Evolutionary conservation across 2,797 vertebrate genomes (phyloP).

Genomic region (Buceros bicornis): DNA sequence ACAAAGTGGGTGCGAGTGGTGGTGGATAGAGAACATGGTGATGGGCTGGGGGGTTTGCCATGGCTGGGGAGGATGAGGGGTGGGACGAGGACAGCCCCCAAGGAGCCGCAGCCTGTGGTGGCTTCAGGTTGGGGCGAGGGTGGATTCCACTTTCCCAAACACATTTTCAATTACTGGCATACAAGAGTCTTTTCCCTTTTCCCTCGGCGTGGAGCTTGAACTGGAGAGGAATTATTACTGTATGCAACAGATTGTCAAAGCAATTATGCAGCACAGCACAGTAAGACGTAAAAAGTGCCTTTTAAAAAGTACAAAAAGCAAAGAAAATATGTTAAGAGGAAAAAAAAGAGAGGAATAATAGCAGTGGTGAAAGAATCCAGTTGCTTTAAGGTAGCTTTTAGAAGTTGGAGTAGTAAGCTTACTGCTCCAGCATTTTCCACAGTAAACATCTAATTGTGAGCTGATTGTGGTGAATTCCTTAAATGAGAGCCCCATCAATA

Average conservation of each 20-base stretch:
- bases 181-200: not conserved
- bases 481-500: not conserved
- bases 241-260: not conserved
- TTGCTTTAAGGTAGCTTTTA: slow-evolving; percentile 42
- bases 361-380: not conserved
- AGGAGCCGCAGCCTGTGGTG: not conserved
- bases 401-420: not conserved
- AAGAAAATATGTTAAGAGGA: not conserved
- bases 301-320: not conserved
- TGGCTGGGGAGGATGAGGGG: not conserved
- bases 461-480: slow-evolving; percentile 36
- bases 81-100: not conserved
- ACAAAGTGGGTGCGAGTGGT: not conserved
- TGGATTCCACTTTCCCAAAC: not conserved
- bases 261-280: not conserved
- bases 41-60: not conserved
- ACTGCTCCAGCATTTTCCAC: not conserved
- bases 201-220: not conserved
- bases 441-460: slow-evolving; percentile 19
- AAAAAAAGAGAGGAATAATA: not conserved
- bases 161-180: not conserved
- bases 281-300: not conserved
- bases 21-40: too few species aligned
- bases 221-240: not conserved
- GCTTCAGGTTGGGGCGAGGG: not conserved